A percentile compares a stretch with the other conserved stretches of the same genome.
Evolutionary conservation across 1,140 invertebrate genomes (phyloP).

Genomic region (Drosophila lacteicornis): DNA sequence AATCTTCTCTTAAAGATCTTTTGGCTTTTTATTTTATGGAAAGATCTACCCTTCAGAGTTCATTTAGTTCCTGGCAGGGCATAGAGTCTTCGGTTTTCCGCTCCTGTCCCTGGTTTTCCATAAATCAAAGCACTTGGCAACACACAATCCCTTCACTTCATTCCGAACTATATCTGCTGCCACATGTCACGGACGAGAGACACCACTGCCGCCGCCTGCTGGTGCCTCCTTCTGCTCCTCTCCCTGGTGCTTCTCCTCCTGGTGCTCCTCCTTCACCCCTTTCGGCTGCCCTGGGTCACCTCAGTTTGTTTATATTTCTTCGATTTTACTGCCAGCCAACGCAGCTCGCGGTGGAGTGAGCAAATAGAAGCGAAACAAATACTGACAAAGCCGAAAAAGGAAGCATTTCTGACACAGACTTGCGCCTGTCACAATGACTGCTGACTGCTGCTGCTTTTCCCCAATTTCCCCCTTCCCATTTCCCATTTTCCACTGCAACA

Average conservation of each 20-base stretch:
- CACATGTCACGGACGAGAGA: slow-evolving; percentile 50
- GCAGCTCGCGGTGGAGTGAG: slow-evolving; percentile 39
- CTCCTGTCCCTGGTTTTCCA: not conserved
- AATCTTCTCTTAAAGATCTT: no score
- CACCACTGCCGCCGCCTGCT: not conserved
- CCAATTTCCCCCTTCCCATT: not conserved
- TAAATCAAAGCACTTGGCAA: slow-evolving; percentile 72
- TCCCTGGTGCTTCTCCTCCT: not conserved
- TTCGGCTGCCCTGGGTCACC: slow-evolving; percentile 30
- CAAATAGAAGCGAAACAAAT: slow-evolving; percentile 28
- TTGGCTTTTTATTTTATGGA: no score
- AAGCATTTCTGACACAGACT: slow-evolving; percentile 72
- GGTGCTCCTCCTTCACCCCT: no score
- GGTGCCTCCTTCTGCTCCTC: slow-evolving; percentile 5
- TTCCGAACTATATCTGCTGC: slow-evolving; percentile 53
- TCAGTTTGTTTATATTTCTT: slow-evolving; percentile 78
- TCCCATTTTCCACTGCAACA: slow-evolving; percentile 42
- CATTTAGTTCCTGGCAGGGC: not conserved
- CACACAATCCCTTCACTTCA: slow-evolving; percentile 40
- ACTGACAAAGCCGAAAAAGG: slow-evolving; percentile 19
- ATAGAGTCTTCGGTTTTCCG: not conserved
- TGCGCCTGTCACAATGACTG: slow-evolving; percentile 67
- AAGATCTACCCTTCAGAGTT: no score
- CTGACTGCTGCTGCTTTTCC: slow-evolving; percentile 1
- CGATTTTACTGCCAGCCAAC: slow-evolving; percentile 78